A percentile compares a stretch with the other conserved stretches of the same genome.
Conservation (phyloP, 1,140 invertebrate genomes). For the Agrypnia vestita region DNA sequence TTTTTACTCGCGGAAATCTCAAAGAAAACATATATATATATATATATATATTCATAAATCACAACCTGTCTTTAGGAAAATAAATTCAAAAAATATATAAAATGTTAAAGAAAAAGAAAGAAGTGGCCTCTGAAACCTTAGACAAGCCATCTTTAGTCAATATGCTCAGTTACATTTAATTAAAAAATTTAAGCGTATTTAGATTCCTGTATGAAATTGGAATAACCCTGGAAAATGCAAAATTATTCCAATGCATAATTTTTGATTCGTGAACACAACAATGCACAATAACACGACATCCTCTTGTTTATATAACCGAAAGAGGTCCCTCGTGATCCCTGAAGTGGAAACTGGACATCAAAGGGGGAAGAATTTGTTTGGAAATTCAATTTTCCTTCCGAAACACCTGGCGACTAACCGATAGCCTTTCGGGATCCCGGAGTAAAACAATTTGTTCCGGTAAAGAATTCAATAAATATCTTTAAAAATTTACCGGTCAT, state of each 20-base stretch:
- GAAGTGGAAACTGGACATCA: constrained; percentile 6
- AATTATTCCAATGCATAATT: background rate
- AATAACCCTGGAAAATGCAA: background rate
- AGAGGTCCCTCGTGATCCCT: constrained; percentile 21
- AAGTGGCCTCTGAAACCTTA: too few relatives aligned
- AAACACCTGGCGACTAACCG: constrained; percentile 36
- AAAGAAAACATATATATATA: too few relatives aligned
- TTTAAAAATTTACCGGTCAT: background rate
- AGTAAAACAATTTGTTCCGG: constrained; percentile 25
- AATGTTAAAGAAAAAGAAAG: too few relatives aligned
- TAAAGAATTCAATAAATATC: constrained; percentile 35
- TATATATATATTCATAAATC: too few relatives aligned
- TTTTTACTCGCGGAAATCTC: too few relatives aligned
- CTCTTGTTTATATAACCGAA: constrained; percentile 1
- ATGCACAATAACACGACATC: constrained; percentile 15
- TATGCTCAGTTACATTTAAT: too few relatives aligned
- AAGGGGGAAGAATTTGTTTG: constrained; percentile 38
- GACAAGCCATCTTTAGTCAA: too few relatives aligned
- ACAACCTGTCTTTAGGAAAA: too few relatives aligned
- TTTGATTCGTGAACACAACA: constrained; percentile 20
- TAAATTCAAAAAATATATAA: too few relatives aligned
- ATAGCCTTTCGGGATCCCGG: constrained; percentile 4
- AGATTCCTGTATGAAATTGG: too few relatives aligned
- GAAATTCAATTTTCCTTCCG: constrained; percentile 36
- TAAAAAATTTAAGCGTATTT: too few relatives aligned